Base-by-base conservation (phyloP, 2,113 vertebrate species). In the Misgurnus mizolepis region DNA sequence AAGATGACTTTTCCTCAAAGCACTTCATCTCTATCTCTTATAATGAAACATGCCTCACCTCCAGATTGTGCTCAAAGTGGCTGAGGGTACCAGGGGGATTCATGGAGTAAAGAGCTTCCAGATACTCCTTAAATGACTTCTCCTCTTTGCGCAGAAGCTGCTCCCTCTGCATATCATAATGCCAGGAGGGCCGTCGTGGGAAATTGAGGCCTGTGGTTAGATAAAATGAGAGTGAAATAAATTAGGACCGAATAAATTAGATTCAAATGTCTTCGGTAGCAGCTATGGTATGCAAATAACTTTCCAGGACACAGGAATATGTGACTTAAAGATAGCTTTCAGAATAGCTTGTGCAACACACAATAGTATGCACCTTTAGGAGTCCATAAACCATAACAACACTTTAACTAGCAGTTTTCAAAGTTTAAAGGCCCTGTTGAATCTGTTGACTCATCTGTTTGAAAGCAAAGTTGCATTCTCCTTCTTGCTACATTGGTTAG, bases 41-140 rank as follows among this genome's bases (percentile, higher is more conserved):
- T 34, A 17, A 45, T 2, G 9, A 50, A 75, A 45, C 18, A 39
- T n/a, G 55, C 4, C 81, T 90, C 72, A 96, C 96, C 94, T 97
- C 96, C 50, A 97, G 86, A 84, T 97, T 97, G 89, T 97, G 95
- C 80, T 97, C 96, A 83, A 96, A 97, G 91, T 96, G 95, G 90
- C 96, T 97, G 56, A 97, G 95, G 45, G 94, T 89, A 43, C 93
- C 91, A 0, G 90, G 89, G 3, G 92, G 85, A 79, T 95, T 95
- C 62, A 91, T 92, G 61, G 92, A 93, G 68, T 94, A 92, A 70
- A 97, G 91, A 80, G 92, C 91, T 41, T 93, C 92, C 45, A 97
- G 89, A 82, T 95, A 97, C 3, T 95, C 93, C 85, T 91, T 92
- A 84, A 95, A 97, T 0, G 94, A 93, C 80, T 91, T 94, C 76